Base-by-base conservation (phyloP, 2,113 vertebrate genomes). In the Hippocampus guttulatus region DNA sequence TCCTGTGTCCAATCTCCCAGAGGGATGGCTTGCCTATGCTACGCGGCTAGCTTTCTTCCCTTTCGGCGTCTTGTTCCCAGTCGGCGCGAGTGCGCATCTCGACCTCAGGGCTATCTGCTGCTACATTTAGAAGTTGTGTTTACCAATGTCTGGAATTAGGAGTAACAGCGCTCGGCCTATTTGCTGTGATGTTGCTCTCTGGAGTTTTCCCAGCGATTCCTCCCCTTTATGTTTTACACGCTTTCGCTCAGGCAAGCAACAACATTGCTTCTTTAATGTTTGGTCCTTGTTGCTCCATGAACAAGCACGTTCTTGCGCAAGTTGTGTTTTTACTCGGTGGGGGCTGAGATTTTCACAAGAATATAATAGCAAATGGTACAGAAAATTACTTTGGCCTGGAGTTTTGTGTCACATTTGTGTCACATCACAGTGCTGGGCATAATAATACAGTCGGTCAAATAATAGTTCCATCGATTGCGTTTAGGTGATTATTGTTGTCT, bases 1-100 rank as follows among this genome's bases (percentile, higher is more conserved):
- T 88, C 87, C 88, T 83, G 80, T 85, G 84, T 83, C 78, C 74
- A 52, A 78, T 75, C 67, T 87, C 85, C 88, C 84, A 83, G 62
- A 88, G 84, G 33, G 84, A 87, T 85, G 70, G 74, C 77, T 87
- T 85, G 81, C 74, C 3, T 47, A 45, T 25, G 43, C 3, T 47
- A 45, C 21, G 43, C 41, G n/a, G 74, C 68, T 76, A 60, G 70
- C 75, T 78, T 75, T 38, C 67, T 21, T 64, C 54, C 58, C 75
- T 77, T 41, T 64, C 76, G 66, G 40, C 67, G 68, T 33, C 58
- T 75, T 49, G 67, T 62, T 62, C 71, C 78, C 66, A 40, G 70
- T 67, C 67, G 77, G 64, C 67, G 62, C 76, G 43, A 69, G 80
- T 74, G 70, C 79, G 73, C 62, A 69, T 79, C 77, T 83, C 86